phyloP scores from a whole-genome alignment of 2,888 invertebrate genomes.

The Leptopilina drosophilae region DNA sequence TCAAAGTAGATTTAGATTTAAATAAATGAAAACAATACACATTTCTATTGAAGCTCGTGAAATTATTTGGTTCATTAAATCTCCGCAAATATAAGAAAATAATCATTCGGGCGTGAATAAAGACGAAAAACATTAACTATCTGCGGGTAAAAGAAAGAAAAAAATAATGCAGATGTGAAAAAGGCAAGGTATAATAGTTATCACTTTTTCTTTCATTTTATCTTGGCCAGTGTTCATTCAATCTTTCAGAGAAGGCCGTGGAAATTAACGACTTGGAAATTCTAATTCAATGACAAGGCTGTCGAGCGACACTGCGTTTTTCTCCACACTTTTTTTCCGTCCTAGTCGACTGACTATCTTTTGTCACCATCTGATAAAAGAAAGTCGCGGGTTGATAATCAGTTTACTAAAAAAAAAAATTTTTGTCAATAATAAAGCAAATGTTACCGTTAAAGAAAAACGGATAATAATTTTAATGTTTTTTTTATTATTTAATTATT shows the following conservation, averaged over 20 bases:
- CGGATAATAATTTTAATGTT: no score
- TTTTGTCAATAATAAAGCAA: background rate
- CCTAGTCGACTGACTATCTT: constrained; percentile 24
- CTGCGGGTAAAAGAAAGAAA: constrained; percentile 39
- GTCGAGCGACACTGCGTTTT: constrained; percentile 45
- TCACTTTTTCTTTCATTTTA: constrained; percentile 41
- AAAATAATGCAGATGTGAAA: constrained; percentile 41
- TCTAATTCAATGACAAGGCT: constrained; percentile 71
- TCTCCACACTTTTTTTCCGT: background rate
- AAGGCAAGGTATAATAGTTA: constrained; percentile 40
- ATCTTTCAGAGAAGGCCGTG: constrained; percentile 49
- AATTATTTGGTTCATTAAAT: constrained; percentile 60
- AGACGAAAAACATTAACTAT: constrained; percentile 60
- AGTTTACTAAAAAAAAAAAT: background rate
- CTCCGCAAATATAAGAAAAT: constrained; percentile 58
- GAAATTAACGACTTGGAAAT: constrained; percentile 70
- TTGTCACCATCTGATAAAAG: constrained; percentile 34
- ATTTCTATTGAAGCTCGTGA: constrained; percentile 45
- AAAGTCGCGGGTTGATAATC: background rate
- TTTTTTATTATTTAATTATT: no score
- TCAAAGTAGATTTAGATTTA: no score
- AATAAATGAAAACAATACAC: background rate
- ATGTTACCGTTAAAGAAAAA: no score
- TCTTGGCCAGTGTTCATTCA: constrained; percentile 43
- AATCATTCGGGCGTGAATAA: constrained; percentile 65